Evolutionary conservation across 1,140 invertebrate genomes (phyloP).

Genomic region (Bradysia coprophila): DNA sequence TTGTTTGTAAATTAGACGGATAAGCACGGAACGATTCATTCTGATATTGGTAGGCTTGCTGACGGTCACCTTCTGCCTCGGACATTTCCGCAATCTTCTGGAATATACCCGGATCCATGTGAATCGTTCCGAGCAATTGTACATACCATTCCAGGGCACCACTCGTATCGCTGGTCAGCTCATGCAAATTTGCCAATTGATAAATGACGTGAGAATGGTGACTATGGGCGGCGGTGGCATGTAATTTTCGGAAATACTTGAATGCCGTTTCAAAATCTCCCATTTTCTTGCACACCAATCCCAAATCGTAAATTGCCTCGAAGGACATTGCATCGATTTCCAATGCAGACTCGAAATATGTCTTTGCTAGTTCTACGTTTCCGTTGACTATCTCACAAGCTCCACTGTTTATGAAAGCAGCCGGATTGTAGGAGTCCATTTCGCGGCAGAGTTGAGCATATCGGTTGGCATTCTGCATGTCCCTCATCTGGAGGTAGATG

Average conservation of each 20-base stretch:
- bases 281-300: conserved; percentile 52
- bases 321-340: conserved; percentile 68
- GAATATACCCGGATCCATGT: conserved; percentile 61
- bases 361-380: conserved; percentile 54
- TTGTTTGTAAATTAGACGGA: conserved; percentile 73
- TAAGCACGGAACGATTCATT: conserved; percentile 80
- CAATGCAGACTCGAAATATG: conserved; percentile 59
- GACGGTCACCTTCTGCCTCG: conserved; percentile 70
- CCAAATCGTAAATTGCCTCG: conserved; percentile 84
- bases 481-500: conserved; percentile 69
- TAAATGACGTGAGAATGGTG: conserved; percentile 64
- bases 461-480: conserved; percentile 64
- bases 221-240: conserved; percentile 20
- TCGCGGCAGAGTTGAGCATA: conserved; percentile 58
- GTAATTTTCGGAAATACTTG: conserved; percentile 60
- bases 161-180: conserved; percentile 50
- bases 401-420: conserved; percentile 77
- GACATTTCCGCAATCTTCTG: conserved; percentile 72
- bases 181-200: conserved; percentile 69
- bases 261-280: conserved; percentile 53
- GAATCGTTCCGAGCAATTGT: conserved; percentile 54
- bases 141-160: conserved; percentile 70
- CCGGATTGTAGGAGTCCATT: conserved; percentile 61
- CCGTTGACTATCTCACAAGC: conserved; percentile 58
- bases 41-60: conserved; percentile 83